phyloP scores from a whole-genome alignment of 1,140 invertebrate genomes.

The Sipha flava region DNA sequence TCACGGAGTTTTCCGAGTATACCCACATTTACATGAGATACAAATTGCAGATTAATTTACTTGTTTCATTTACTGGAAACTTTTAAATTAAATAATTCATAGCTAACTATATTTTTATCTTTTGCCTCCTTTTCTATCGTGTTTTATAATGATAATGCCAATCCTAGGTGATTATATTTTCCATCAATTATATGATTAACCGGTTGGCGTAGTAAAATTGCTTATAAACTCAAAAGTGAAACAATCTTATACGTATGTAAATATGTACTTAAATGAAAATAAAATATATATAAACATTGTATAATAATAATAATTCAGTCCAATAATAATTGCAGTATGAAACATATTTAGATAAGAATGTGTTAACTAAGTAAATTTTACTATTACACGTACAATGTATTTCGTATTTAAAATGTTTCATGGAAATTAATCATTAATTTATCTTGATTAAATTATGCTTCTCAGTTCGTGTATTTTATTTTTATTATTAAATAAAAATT shows the following conservation, averaged over 20 bases:
- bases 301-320: too few species aligned
- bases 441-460: too few species aligned
- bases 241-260: not conserved
- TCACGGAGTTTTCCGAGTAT: too few species aligned
- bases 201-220: not conserved
- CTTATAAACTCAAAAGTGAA: not conserved
- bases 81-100: not conserved
- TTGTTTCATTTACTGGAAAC: not conserved
- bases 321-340: too few species aligned
- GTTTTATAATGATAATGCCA: not conserved
- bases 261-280: not conserved
- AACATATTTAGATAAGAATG: too few species aligned
- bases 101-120: not conserved
- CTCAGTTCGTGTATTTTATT: too few species aligned
- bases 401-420: too few species aligned
- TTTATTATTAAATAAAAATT: too few species aligned
- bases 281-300: not conserved
- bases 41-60: not conserved
- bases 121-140: too few species aligned
- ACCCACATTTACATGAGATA: not conserved
- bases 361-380: too few species aligned
- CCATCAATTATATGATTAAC: not conserved
- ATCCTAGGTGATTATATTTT: not conserved
- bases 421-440: too few species aligned
- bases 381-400: too few species aligned